These are phyloP conservation scores for Margarornis squamiger DNA, from an alignment of 2,797 vertebrate species.

Conservation along the genomic window DNA sequence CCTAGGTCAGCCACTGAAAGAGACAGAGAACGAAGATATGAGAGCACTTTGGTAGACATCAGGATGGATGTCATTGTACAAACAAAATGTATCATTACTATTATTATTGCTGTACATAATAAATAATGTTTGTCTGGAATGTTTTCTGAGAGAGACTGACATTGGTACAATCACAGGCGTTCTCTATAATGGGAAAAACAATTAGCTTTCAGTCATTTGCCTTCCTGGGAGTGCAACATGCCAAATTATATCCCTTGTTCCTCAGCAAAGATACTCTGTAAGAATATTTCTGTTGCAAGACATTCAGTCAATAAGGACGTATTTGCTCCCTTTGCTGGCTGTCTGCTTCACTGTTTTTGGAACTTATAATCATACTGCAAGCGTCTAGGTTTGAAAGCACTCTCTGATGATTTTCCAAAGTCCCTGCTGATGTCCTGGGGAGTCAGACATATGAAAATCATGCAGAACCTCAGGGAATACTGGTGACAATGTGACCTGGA, in stretches of 20 bases:
- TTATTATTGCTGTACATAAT: background rate
- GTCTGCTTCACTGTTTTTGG: background rate
- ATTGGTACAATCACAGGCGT: background rate
- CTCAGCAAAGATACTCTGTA: background rate
- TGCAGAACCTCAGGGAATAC: background rate
- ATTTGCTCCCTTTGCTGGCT: background rate
- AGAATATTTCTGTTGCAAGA: background rate
- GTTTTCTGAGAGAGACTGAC: background rate
- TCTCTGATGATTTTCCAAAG: conserved; percentile 2
- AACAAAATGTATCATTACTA: conserved; percentile 15
- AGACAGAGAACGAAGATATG: background rate
- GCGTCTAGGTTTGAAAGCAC: background rate
- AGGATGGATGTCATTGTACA: background rate
- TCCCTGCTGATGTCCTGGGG: background rate
- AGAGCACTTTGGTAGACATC: background rate
- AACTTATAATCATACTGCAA: background rate
- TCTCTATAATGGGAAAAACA: conserved; percentile 50
- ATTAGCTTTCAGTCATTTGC: conserved; percentile 51
- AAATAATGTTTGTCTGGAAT: conserved; percentile 16
- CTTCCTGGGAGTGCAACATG: background rate
- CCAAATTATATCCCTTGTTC: conserved; percentile 37
- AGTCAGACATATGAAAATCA: background rate
- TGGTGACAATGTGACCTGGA: background rate
- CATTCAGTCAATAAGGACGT: background rate
- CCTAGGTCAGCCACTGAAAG: background rate